A percentile compares a stretch with the other conserved stretches of the same genome.
phyloP scores from a whole-genome alignment of 2,888 invertebrate species.

The Ctena decussata region DNA sequence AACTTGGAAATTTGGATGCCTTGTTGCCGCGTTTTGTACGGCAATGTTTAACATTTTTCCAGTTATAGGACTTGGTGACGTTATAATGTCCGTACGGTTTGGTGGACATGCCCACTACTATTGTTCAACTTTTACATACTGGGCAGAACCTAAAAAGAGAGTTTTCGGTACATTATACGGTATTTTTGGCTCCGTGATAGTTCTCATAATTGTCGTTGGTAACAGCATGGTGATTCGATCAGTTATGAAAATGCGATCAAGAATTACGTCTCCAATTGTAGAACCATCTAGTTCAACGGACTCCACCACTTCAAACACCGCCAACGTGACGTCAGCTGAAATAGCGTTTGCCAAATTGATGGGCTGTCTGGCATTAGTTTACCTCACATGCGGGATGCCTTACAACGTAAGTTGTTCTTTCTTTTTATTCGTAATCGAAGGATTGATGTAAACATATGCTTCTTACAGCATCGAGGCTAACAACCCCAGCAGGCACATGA shows the following conservation, averaged over 20 bases:
- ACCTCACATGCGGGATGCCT: constrained; percentile 44
- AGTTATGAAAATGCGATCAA: constrained; percentile 36
- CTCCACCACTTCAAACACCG: background rate
- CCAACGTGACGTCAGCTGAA: constrained; percentile 47
- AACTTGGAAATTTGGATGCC: constrained; percentile 47
- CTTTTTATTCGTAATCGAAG: no score
- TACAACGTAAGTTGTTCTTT: constrained; percentile 46
- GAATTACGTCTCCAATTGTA: constrained; percentile 11
- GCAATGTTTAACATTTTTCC: constrained; percentile 41
- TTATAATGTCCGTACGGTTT: background rate
- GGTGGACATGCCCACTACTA: background rate
- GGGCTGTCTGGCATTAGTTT: constrained; percentile 51
- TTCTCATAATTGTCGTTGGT: constrained; percentile 30
- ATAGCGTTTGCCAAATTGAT: constrained; percentile 60
- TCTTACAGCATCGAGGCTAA: no score
- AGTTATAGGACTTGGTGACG: constrained; percentile 49
- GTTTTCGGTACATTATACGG: constrained; percentile 39
- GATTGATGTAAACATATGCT: no score
- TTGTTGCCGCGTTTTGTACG: constrained; percentile 31
- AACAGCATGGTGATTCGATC: constrained; percentile 41
- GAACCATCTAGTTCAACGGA: background rate
- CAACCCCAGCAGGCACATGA: no score
- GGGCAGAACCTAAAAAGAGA: constrained; percentile 4
- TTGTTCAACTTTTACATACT: constrained; percentile 42
- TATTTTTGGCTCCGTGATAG: constrained; percentile 35